phyloP scores from a whole-genome alignment of 92 coral and sea anemone species.

The Porites lobata region DNA sequence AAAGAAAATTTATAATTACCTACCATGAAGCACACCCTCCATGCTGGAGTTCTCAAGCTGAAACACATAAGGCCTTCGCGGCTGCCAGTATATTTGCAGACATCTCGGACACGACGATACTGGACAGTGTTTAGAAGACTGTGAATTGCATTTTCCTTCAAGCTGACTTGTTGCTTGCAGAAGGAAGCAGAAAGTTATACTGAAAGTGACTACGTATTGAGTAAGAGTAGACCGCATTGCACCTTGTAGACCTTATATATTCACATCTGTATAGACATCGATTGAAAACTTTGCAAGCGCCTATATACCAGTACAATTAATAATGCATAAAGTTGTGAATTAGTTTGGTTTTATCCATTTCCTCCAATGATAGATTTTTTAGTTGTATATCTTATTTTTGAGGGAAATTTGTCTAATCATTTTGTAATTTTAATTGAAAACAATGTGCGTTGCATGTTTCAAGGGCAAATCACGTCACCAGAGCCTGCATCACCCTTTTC shows the following conservation, averaged over 20 bases:
- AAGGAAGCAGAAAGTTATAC: not conserved
- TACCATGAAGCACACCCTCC: not conserved
- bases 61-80: not conserved
- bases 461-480: not conserved
- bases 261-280: not conserved
- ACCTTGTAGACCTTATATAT: not conserved
- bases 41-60: constrained; percentile 2
- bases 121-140: not conserved
- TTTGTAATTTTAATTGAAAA: too few species aligned
- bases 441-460: not conserved
- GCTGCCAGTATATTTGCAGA: not conserved
- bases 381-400: not conserved
- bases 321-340: not conserved
- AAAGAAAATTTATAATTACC: not conserved
- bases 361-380: not conserved
- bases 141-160: not conserved
- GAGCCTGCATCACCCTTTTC: too few species aligned
- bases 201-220: not conserved
- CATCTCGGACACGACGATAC: not conserved
- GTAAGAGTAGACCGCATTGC: not conserved
- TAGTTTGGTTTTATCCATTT: not conserved
- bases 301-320: not conserved
- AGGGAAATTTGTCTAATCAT: not conserved
- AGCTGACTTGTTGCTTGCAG: not conserved
- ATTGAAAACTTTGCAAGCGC: not conserved